phyloP scores from a whole-genome alignment of 2,113 vertebrate genomes.

The Sebastes schlegelii region DNA sequence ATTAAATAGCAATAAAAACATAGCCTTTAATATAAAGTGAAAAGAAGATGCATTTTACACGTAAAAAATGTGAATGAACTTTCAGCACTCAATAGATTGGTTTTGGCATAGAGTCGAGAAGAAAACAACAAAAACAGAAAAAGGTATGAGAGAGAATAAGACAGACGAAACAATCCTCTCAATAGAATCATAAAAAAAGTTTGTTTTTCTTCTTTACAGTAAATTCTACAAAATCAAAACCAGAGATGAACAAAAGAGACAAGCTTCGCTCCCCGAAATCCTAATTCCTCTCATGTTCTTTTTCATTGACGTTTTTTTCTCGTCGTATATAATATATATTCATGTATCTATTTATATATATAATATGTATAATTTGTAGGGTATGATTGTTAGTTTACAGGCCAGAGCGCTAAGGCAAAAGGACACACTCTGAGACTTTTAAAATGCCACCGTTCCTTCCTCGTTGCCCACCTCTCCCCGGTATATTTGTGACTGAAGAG shows the following conservation, averaged over 20 bases:
- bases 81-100: slow-evolving; percentile 73
- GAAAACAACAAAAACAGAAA: slow-evolving; percentile 26
- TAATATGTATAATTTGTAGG: slow-evolving; percentile 78
- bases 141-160: slow-evolving; percentile 46
- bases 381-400: slow-evolving; percentile 75
- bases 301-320: slow-evolving; percentile 50
- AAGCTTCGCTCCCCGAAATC: slow-evolving; percentile 66
- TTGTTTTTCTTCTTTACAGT: slow-evolving; percentile 76
- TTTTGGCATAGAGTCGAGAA: slow-evolving; percentile 75
- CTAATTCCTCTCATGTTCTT: slow-evolving; percentile 62
- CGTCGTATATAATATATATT: slow-evolving; percentile 80
- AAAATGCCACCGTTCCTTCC: too few species aligned
- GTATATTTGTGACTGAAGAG: background rate
- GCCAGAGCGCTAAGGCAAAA: slow-evolving; percentile 77
- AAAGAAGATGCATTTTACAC: slow-evolving; percentile 67
- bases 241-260: slow-evolving; percentile 70
- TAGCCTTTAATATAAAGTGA: slow-evolving; percentile 78
- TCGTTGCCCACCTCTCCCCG: background rate
- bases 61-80: slow-evolving; percentile 64
- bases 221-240: slow-evolving; percentile 81
- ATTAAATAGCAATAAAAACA: slow-evolving; percentile 79
- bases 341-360: slow-evolving; percentile 78
- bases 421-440: too few species aligned
- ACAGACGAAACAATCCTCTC: slow-evolving; percentile 71
- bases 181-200: slow-evolving; percentile 77